Evolutionary conservation across 1,140 invertebrate species (phyloP).

Genomic region (Ditylenchus dipsaci): DNA sequence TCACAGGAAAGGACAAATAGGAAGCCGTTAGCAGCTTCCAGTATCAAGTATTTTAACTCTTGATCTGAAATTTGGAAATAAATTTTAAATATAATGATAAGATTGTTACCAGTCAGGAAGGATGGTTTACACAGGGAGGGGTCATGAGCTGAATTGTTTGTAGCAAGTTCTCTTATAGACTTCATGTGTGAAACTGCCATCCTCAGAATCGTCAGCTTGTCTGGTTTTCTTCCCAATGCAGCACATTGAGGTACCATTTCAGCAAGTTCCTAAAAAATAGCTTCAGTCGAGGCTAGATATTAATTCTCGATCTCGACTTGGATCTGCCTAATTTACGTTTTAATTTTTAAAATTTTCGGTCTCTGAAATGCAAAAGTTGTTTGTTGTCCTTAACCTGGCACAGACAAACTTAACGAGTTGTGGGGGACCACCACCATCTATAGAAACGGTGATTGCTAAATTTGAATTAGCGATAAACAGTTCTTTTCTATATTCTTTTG

Average conservation of each 20-base stretch:
- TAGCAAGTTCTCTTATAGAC: constrained; percentile 18
- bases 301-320: too few relatives aligned
- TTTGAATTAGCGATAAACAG: too few relatives aligned
- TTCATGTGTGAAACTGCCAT: constrained; percentile 98
- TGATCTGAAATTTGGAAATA: constrained; percentile 67
- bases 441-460: too few relatives aligned
- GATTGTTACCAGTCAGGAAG: constrained; percentile 71
- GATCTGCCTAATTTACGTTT: too few relatives aligned
- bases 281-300: too few relatives aligned
- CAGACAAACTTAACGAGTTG: too few relatives aligned
- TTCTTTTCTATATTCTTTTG: too few relatives aligned
- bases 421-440: too few relatives aligned
- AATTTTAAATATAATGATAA: too few relatives aligned
- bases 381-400: too few relatives aligned
- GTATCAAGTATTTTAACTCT: constrained; percentile 94
- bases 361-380: too few relatives aligned
- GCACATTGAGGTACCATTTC: constrained; percentile 96
- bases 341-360: too few relatives aligned
- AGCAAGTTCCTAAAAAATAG: constrained; percentile 74
- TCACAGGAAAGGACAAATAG: constrained; percentile 97
- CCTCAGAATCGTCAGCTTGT: constrained; percentile 95
- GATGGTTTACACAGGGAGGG: constrained; percentile 83
- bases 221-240: constrained; percentile 90
- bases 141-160: not conserved
- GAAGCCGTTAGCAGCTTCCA: constrained; percentile 98